Percentiles rank a stretch among this genome's conserved stretches.
Conservation (phyloP, 1,140 invertebrate species). For the Ceratosolen solmsi region DNA sequence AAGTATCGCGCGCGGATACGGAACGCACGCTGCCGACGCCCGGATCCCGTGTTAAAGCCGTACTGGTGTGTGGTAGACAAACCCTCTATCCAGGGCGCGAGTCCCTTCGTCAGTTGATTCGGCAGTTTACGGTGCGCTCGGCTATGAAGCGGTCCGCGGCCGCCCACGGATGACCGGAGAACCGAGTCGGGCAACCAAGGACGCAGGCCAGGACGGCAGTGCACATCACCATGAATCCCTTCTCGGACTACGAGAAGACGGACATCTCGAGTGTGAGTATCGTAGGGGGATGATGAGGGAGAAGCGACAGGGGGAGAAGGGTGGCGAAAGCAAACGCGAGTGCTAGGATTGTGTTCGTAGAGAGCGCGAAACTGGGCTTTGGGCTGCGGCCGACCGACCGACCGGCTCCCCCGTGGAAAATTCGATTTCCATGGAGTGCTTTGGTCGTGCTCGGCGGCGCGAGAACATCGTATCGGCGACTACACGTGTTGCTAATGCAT, state of each 20-base stretch:
- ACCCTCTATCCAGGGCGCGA: not conserved
- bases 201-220: not conserved
- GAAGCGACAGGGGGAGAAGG: not conserved
- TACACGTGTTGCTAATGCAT: not conserved
- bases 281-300: not conserved
- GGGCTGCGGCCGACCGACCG: not conserved
- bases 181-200: not conserved
- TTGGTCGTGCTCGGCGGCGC: not conserved
- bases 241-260: slow-evolving; percentile 55
- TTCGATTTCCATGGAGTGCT: not conserved
- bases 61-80: not conserved
- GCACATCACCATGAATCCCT: slow-evolving; percentile 55
- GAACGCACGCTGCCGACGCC: slow-evolving; percentile 8
- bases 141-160: not conserved
- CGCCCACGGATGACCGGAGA: not conserved
- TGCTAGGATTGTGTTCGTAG: not conserved
- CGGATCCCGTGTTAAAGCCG: not conserved
- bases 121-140: not conserved
- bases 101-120: not conserved
- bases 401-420: not conserved
- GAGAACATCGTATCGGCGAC: not conserved
- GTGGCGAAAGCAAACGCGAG: no score
- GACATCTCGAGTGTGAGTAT: slow-evolving; percentile 61
- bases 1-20: slow-evolving; percentile 26
- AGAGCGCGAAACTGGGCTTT: no score